Base-by-base conservation (phyloP, 2,113 vertebrate species). In the Muscicapa adusta region DNA sequence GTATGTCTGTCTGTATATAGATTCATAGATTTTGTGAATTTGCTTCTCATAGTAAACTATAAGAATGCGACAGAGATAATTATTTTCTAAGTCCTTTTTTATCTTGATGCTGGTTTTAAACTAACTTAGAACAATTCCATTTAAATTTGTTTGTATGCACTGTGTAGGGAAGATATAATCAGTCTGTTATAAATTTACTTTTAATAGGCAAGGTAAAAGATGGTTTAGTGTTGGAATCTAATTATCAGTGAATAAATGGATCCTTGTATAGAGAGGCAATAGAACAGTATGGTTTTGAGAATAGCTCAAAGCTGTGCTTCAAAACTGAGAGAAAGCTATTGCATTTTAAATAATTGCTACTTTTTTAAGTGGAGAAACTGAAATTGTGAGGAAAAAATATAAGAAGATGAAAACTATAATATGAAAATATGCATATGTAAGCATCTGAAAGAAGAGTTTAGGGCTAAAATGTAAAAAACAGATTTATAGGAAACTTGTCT, bases 161-260 rank as follows among this genome's bases (percentile, higher is more conserved):
- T 60, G 94, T 87, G 47, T 88, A 86, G 57, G n/a, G 29, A 43
- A 93, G 67, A 80, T 94, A 87, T 74, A 95, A 93, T 95, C 88
- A 91, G 61, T 74, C 38, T 88, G 74, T 96, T 96, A 95, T 86
- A 96, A 96, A 96, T 94, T 89, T 82, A 71, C 28, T 87, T 93
- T 91, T 94, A 95, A 95, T 29, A 94, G 60, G 80, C 87, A 94
- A 87, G 76, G 87, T 96, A 93, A 97, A 94, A 86, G 47, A 96
- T 97, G 83, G 43, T 54, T 94, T 94, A 68, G 38, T 87, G 47
- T 50, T 92, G 71, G 62, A 95, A 96, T 96, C 43, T 93, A 96
- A 93, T 96, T 95, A 93, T 91, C 12, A 7, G 36, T 91, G 22
- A 93, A 91, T 83, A 81, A 96, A 96, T 96, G 73, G 76, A 81